Conservation (phyloP, 2,888 invertebrate genomes). For the Mylabris sibirica region DNA sequence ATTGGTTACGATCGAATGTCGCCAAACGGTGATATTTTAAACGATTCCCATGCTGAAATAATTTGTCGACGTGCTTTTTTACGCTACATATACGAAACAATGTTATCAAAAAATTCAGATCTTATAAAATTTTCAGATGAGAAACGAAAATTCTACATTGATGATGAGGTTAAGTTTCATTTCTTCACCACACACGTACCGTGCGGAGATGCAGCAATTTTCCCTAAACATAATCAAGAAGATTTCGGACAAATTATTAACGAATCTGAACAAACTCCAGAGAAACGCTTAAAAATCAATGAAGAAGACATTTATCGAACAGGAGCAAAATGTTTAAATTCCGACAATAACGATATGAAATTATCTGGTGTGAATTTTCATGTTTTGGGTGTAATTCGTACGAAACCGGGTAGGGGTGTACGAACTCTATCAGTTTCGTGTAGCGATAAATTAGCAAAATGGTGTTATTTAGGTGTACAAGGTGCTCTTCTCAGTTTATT, state of each 20-base stretch:
- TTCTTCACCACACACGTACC: slow-evolving; percentile 89
- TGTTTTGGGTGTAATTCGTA: slow-evolving; percentile 74
- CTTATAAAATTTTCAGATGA: slow-evolving; percentile 10
- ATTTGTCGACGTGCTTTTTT: slow-evolving; percentile 84
- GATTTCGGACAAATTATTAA: slow-evolving; percentile 42
- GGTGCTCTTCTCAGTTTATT: slow-evolving; percentile 79
- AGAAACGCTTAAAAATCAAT: slow-evolving; percentile 32
- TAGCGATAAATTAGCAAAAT: slow-evolving; percentile 91
- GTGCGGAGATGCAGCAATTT: slow-evolving; percentile 93
- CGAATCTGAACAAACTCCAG: not conserved
- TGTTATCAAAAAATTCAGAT: slow-evolving; percentile 27
- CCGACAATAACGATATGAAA: slow-evolving; percentile 68
- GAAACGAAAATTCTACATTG: slow-evolving; percentile 47
- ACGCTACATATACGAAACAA: slow-evolving; percentile 75
- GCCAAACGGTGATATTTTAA: slow-evolving; percentile 73
- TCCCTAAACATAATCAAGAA: slow-evolving; percentile 64
- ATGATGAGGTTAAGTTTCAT: slow-evolving; percentile 73
- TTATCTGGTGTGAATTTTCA: slow-evolving; percentile 71
- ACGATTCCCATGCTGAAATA: slow-evolving; percentile 94
- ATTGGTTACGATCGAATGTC: slow-evolving; percentile 76
- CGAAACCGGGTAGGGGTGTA: slow-evolving; percentile 91
- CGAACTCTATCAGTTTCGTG: slow-evolving; percentile 90
- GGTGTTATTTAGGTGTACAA: slow-evolving; percentile 86
- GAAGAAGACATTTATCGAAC: slow-evolving; percentile 72
- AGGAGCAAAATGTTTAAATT: slow-evolving; percentile 83